A percentile compares a stretch with the other conserved stretches of the same genome.
Evolutionary conservation across 2,797 vertebrate species (phyloP).

Genomic region (Tarsius wallacei): DNA sequence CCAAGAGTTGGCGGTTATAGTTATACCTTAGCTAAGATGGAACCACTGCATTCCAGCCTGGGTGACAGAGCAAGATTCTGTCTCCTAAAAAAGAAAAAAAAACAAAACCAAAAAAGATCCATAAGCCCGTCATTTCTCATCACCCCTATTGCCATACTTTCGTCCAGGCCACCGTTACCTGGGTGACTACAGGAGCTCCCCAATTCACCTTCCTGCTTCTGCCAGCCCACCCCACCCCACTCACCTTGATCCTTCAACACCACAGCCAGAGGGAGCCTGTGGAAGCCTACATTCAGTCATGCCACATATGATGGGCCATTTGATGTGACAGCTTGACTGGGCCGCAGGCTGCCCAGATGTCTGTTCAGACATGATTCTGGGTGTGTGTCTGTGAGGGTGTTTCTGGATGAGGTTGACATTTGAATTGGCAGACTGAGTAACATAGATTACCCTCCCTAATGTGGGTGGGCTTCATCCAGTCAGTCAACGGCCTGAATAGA

Average conservation of each 20-base stretch:
- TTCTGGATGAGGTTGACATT: too few species aligned
- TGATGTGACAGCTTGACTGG: too few species aligned
- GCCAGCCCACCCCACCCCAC: neutral
- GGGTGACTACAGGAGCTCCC: neutral
- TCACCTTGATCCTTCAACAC: neutral
- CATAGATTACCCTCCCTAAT: too few species aligned
- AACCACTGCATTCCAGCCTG: neutral
- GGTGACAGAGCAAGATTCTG: neutral
- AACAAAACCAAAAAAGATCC: too few species aligned
- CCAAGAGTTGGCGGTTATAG: neutral
- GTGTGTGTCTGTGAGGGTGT: too few species aligned
- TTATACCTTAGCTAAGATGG: neutral
- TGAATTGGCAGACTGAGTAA: too few species aligned
- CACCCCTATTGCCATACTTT: neutral
- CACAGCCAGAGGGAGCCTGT: neutral
- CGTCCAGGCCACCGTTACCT: neutral
- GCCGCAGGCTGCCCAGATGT: too few species aligned
- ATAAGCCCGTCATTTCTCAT: neutral
- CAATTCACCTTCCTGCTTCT: neutral
- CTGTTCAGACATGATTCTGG: too few species aligned
- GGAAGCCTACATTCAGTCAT: neutral
- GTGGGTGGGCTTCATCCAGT: too few species aligned
- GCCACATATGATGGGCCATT: neutral
- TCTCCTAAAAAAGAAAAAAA: neutral
- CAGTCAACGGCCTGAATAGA: too few species aligned